Conservation (phyloP, 2,113 vertebrate genomes). For the Rattus rattus region DNA sequence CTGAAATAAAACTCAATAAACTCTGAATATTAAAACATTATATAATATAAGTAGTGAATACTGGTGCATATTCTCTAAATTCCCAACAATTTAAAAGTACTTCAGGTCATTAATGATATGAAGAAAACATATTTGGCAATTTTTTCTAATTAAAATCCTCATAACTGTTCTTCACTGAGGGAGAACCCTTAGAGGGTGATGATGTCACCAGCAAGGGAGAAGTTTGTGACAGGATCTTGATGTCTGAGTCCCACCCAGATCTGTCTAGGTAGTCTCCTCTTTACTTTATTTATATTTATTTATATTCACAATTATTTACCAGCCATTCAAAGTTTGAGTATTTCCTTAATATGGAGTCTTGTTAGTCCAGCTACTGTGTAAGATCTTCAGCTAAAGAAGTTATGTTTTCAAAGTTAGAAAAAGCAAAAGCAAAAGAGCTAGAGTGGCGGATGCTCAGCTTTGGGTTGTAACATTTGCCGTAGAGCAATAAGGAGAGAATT, state of each 20-base stretch:
- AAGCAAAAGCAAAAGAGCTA: background rate
- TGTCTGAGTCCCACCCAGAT: conserved; percentile 83
- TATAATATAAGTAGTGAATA: background rate
- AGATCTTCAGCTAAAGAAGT: conserved; percentile 89
- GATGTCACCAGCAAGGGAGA: background rate
- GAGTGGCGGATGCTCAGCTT: background rate
- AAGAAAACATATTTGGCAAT: background rate
- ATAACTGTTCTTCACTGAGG: background rate
- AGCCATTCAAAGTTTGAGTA: conserved; percentile 93
- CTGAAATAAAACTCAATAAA: background rate
- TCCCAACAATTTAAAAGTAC: background rate
- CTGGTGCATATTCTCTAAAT: background rate
- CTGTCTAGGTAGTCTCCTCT: conserved; percentile 92
- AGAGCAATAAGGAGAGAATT: background rate
- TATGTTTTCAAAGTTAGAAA: conserved; percentile 15
- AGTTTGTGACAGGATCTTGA: background rate
- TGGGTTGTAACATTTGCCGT: background rate
- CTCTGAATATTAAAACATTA: background rate
- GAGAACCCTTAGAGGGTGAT: background rate
- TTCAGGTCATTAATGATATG: background rate
- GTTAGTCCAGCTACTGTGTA: conserved; percentile 92
- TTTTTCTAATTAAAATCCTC: background rate
- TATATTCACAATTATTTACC: conserved; percentile 94
- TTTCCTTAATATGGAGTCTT: conserved; percentile 92
- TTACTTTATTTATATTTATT: conserved; percentile 89